Evolutionary conservation across 1,140 invertebrate genomes (phyloP).

Genomic region (Lucilia sericata): DNA sequence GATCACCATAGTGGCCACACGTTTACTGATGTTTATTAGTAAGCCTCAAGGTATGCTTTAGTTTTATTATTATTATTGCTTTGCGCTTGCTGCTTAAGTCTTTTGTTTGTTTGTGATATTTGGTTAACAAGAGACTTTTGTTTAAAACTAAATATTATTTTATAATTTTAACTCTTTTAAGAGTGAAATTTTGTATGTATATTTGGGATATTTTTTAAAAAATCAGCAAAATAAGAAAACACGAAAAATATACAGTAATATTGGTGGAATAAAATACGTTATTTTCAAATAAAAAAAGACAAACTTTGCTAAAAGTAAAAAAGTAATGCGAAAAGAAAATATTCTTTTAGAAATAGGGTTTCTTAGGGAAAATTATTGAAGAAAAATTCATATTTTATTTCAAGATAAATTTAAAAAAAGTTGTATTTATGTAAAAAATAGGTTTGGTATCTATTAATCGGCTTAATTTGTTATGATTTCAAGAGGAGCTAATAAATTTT

Average conservation of each 20-base stretch:
- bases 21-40: too few relatives aligned
- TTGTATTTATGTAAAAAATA: too few relatives aligned
- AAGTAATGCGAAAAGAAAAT: neutral
- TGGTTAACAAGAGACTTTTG: too few relatives aligned
- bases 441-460: too few relatives aligned
- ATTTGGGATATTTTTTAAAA: neutral
- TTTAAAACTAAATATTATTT: neutral
- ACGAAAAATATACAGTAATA: neutral
- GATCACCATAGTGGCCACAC: too few relatives aligned
- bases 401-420: too few relatives aligned
- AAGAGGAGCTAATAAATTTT: too few relatives aligned
- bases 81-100: slow-evolving; percentile 21
- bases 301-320: neutral
- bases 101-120: neutral
- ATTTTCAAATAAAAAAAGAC: neutral
- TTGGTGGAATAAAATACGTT: neutral
- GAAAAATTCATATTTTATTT: too few relatives aligned
- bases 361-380: too few relatives aligned
- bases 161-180: neutral
- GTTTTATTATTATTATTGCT: neutral
- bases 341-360: too few relatives aligned
- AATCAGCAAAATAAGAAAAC: too few relatives aligned
- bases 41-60: slow-evolving; percentile 13
- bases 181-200: neutral
- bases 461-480: too few relatives aligned